A percentile compares a stretch with the other conserved stretches of the same genome.
Conservation (phyloP, 2,797 vertebrate genomes). For the Epinephelus malabaricus region DNA sequence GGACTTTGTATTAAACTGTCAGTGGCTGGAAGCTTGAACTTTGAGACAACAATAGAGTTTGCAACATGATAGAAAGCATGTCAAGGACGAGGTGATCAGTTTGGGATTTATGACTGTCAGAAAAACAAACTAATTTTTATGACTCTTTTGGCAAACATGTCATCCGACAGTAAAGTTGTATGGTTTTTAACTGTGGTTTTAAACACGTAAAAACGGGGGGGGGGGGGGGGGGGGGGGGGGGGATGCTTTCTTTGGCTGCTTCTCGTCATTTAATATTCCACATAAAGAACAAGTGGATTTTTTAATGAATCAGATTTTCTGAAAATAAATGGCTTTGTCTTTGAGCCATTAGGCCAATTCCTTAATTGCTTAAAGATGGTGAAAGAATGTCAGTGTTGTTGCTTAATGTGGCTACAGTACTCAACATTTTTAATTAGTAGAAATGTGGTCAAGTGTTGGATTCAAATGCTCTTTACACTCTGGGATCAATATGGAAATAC, state of each 20-base stretch:
- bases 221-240: accelerated
- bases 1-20: neutral
- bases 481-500: conserved; percentile 18
- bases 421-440: neutral
- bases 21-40: neutral
- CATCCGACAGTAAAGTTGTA: neutral
- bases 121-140: too few relatives aligned
- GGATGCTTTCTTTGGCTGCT: neutral
- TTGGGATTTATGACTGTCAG: neutral
- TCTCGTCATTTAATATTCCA: neutral
- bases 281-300: neutral
- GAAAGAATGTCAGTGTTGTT: neutral
- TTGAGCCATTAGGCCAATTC: neutral
- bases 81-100: neutral
- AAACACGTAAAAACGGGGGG: neutral
- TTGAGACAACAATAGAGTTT: neutral
- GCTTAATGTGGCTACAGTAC: conserved; percentile 4
- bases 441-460: conserved; percentile 1
- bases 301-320: neutral
- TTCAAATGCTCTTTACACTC: neutral
- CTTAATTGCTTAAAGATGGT: conserved; percentile 35
- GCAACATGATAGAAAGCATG: neutral
- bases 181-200: conserved; percentile 12
- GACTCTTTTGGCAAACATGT: neutral
- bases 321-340: neutral